Conservation (phyloP, 1,140 invertebrate genomes). For the Drosophila mojavensis region DNA sequence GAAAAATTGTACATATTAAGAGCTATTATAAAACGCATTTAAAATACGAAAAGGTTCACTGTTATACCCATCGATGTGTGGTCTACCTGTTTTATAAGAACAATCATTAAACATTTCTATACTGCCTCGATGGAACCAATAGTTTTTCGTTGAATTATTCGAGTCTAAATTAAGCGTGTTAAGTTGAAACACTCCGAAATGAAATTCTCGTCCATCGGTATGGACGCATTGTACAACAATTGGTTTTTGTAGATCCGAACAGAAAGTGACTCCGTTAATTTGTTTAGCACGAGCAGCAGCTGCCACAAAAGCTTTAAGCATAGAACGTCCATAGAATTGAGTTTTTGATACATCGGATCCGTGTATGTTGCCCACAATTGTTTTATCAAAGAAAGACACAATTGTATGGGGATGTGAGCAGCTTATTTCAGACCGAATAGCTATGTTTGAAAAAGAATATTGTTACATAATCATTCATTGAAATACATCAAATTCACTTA, state of each 20-base stretch:
- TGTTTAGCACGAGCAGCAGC: conserved; percentile 89
- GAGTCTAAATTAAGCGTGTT: conserved; percentile 91
- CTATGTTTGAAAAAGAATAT: conserved; percentile 76
- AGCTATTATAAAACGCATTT: conserved; percentile 90
- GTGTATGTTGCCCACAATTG: conserved; percentile 88
- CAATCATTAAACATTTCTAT: conserved; percentile 89
- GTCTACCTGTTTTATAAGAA: conserved; percentile 87
- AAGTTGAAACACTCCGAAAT: conserved; percentile 93
- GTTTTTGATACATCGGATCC: conserved; percentile 87
- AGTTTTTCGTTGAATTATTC: conserved; percentile 88
- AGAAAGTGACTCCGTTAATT: conserved; percentile 87
- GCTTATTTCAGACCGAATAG: conserved; percentile 84
- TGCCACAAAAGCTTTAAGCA: conserved; percentile 90
- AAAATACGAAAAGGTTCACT: conserved; percentile 90
- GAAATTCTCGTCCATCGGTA: conserved; percentile 89
- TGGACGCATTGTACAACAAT: conserved; percentile 92
- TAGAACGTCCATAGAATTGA: conserved; percentile 88
- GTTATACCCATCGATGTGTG: conserved; percentile 90
- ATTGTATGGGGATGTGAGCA: conserved; percentile 89
- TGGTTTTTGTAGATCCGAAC: conserved; percentile 87
- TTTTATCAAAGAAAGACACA: conserved; percentile 88
- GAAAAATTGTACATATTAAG: conserved; percentile 37
- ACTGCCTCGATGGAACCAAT: conserved; percentile 88
- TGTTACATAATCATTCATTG: neutral
- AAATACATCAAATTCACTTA: conserved; percentile 85